Evolutionary conservation across 2,888 invertebrate genomes (phyloP).

Genomic region (Crocallis elinguaria): DNA sequence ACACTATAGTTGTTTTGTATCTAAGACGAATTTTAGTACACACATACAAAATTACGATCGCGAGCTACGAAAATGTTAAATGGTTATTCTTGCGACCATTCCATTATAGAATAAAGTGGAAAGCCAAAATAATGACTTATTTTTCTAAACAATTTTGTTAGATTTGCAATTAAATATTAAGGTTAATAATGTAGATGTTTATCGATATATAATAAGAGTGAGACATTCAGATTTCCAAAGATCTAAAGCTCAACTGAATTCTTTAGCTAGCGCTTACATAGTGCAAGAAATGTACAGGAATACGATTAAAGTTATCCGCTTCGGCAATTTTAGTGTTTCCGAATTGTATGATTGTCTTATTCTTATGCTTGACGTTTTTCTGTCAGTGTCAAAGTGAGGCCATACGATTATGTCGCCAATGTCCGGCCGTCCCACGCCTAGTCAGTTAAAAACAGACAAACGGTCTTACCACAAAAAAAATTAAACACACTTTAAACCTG

Average conservation of each 20-base stretch:
- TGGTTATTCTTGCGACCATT: conserved; percentile 82
- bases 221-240: conserved; percentile 81
- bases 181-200: conserved; percentile 76
- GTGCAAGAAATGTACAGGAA: conserved; percentile 45
- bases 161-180: conserved; percentile 76
- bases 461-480: no score
- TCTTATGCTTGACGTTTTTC: no score
- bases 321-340: no score
- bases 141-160: conserved; percentile 84
- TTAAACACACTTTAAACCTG: no score
- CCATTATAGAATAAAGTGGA: conserved; percentile 79
- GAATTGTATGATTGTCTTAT: no score
- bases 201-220: conserved; percentile 72
- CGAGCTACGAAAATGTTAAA: conserved; percentile 56
- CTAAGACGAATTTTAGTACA: no score
- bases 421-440: no score
- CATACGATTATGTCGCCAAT: no score
- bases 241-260: conserved; percentile 81
- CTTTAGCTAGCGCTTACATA: conserved; percentile 67
- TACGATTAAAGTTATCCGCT: no score
- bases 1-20: no score
- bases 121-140: conserved; percentile 83
- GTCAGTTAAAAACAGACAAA: no score
- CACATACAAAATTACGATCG: conserved; percentile 45
- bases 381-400: no score